Evolutionary conservation across 2,797 vertebrate genomes (phyloP).

Genomic region (Rhadinocentrus ornatus): DNA sequence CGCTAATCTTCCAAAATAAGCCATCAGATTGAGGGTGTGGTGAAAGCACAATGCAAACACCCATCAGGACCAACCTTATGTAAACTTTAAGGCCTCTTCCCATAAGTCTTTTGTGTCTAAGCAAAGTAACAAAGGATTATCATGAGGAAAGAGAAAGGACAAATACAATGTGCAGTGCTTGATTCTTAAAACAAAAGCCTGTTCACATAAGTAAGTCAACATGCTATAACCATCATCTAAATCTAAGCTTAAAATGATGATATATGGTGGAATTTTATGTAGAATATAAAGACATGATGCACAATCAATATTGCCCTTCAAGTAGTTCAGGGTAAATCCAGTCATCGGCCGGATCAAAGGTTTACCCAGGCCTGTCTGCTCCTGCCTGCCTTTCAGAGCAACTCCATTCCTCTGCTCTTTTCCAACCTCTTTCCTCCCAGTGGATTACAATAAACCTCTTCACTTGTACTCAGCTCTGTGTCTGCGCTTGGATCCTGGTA

Average conservation of each 20-base stretch:
- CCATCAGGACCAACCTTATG: slow-evolving; percentile 52
- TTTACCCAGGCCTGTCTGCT: too few species aligned
- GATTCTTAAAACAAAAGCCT: neutral
- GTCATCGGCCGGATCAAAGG: too few species aligned
- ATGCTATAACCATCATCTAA: neutral
- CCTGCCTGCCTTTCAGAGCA: too few species aligned
- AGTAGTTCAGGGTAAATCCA: too few species aligned
- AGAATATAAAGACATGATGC: too few species aligned
- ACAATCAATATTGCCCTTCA: too few species aligned
- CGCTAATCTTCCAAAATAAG: neutral
- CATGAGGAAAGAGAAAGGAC: neutral
- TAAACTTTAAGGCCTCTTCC: slow-evolving; percentile 52
- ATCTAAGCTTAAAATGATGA: slow-evolving; percentile 3
- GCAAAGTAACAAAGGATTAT: slow-evolving; percentile 7
- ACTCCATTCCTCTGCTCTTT: too few species aligned
- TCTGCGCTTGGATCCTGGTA: too few species aligned
- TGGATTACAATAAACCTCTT: too few species aligned
- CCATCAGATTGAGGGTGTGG: slow-evolving; percentile 44
- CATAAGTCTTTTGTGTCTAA: slow-evolving; percentile 13
- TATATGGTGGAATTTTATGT: too few species aligned
- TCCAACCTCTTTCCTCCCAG: too few species aligned
- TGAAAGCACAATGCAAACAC: slow-evolving; percentile 46
- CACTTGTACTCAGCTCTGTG: too few species aligned
- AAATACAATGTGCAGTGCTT: slow-evolving; percentile 1
- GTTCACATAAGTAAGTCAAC: neutral